Base-by-base conservation (phyloP, 2,888 invertebrate species). In the Ennomos quercinarius region DNA sequence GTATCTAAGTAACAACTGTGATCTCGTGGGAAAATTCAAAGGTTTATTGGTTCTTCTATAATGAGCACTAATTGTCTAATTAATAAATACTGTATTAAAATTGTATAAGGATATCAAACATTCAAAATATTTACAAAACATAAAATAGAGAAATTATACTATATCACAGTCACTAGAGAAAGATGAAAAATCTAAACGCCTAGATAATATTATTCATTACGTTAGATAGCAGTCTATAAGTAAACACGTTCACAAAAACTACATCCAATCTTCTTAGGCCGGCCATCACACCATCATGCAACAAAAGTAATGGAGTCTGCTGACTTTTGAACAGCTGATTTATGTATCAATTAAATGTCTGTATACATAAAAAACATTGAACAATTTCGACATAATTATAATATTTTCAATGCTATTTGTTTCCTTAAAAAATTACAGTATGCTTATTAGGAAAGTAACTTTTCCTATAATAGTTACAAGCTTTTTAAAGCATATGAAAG, bases 111-210 rank as follows among this genome's bases (percentile, higher is more conserved):
- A 82, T 92, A 92, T 91, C 90, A 91, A 91, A 91, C 74, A 83
- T 86, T 82, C 66, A 80, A 87, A 86, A 79, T 91, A 90, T 91
- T 68, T 89, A 90, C 88, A 89, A 88, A 80, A 86, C 80, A 74
- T 84, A 81, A 80, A 77, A 78, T 77, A 73, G 72, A 74, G 78
- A 89, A 91, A 90, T 90, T 89, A 91, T 87, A 86, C 88, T 91
- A 91, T 92, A 92, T 92, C 91, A 92, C 91, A 92, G 91, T 89
- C 84, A 83, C 91, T 92, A 91, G 86, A 89, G 80, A 91, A 82
- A 89, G 84, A 86, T 87, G 81, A 86, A 86, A 84, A 81, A 57
- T 57, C 75, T 80, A 83, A 81, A 77, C 72, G 71, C 72, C 83
- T 87, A 86, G 75, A 65, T 50, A 42, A 45, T 27, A 27, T 17